Base-by-base conservation (phyloP, 2,797 vertebrate species). In the Karalla daura region DNA sequence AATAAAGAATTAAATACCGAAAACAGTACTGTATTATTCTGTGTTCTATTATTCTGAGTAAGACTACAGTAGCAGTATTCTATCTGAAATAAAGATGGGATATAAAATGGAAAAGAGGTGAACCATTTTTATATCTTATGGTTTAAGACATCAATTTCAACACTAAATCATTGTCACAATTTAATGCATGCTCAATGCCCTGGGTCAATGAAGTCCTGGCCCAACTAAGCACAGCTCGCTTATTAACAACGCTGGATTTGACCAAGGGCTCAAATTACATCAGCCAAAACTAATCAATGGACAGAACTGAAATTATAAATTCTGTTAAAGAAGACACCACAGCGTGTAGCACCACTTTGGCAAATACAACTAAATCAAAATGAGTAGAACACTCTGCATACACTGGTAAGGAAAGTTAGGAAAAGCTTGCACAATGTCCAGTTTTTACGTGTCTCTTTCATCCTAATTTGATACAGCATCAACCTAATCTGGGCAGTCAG, bases 401-500 rank as follows among this genome's bases (percentile, higher is more conserved):
- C 43, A 46, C 15, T 5, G 15, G 20, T 20, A 4, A 28, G 41
- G 52, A 45, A 25, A 18, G 14, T 46, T 1, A 7, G 23, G 13
- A 15, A 53, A 52, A 50, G 40, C 40, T 30, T 18, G 36, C 32
- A 25, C 5, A 14, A 30, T 47, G 39, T 47, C 15, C 37, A 49
- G 7, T 5, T 68, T 45, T 14, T 36, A 32, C 27, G n/a, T 35
- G 17, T 47, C 24, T 40, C 44, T 58, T 58, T 5, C 21, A 44
- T 58, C 53, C 25, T 45, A 10, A 33, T 44, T 11, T 46, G 36
- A 60, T 5, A 37, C 21, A 52, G 17, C 37, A 28, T n/a, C 20
- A 49, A 32, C 11, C 13, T 64, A 54, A 76, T 51, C 18, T 20
- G 28, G 36, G 45, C 63, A 52, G 27, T 45, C 41, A 47, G 14